Percentiles rank a stretch among this genome's conserved stretches.
Conservation (phyloP, 2,797 vertebrate genomes). For the Rousettus madagascariensis region DNA sequence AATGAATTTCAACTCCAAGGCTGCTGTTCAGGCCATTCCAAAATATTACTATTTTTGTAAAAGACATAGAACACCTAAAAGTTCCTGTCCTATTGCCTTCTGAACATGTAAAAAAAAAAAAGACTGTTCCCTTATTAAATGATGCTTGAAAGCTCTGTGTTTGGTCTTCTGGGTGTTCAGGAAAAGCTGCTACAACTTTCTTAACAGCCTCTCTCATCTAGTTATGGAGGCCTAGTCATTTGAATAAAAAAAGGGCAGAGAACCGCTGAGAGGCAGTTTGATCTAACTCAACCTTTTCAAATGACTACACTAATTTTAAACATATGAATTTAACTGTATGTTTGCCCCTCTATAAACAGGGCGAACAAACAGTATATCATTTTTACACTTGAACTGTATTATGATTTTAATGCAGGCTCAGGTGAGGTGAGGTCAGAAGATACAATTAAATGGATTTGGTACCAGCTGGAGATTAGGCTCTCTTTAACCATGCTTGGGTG, state of each 20-base stretch:
- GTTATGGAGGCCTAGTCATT: slow-evolving; percentile 57
- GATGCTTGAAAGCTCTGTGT: slow-evolving; percentile 14
- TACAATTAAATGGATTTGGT: slow-evolving; percentile 97
- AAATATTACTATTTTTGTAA: not conserved
- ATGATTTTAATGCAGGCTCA: slow-evolving; percentile 98
- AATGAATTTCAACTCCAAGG: not conserved
- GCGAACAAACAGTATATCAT: slow-evolving; percentile 99
- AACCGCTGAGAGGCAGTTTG: slow-evolving; percentile 78
- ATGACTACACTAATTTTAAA: slow-evolving; percentile 85
- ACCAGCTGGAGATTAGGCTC: slow-evolving; percentile 96
- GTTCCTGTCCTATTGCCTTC: not conserved
- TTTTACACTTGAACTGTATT: slow-evolving; percentile 99
- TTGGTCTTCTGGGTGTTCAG: not conserved
- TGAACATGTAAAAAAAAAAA: slow-evolving; percentile 6
- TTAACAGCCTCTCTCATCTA: slow-evolving; percentile 52
- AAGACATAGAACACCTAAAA: not conserved
- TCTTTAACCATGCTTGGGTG: slow-evolving; percentile 99
- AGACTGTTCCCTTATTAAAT: slow-evolving; percentile 5
- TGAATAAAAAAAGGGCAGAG: slow-evolving; percentile 79
- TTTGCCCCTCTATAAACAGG: slow-evolving; percentile 95
- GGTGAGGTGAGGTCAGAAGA: slow-evolving; percentile 98
- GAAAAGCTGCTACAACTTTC: slow-evolving; percentile 52
- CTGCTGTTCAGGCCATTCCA: not conserved
- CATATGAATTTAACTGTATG: slow-evolving; percentile 90
- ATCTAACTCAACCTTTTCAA: slow-evolving; percentile 87